These are phyloP conservation scores for Oligia latruncula DNA, from an alignment of 2,888 invertebrate species.

Conservation along the genomic window DNA sequence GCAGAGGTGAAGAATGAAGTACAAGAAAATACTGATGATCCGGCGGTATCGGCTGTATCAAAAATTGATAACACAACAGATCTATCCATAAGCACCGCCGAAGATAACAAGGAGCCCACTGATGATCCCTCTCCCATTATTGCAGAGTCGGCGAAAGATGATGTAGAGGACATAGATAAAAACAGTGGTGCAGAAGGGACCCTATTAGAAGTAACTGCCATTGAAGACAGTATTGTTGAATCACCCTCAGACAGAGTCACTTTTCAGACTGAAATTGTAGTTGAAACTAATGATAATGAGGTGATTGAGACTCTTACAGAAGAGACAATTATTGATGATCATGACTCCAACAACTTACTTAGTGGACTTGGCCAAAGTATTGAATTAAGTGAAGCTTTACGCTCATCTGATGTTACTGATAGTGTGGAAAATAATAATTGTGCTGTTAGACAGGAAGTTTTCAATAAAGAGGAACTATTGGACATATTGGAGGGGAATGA, in stretches of 20 bases:
- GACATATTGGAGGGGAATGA: slow-evolving; percentile 87
- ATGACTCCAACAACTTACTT: slow-evolving; percentile 77
- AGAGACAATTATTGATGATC: slow-evolving; percentile 65
- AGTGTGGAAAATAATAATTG: slow-evolving; percentile 83
- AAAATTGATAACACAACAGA: slow-evolving; percentile 42
- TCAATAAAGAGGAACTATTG: slow-evolving; percentile 86
- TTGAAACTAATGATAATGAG: slow-evolving; percentile 82
- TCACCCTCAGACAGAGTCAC: slow-evolving; percentile 72
- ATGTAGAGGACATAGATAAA: slow-evolving; percentile 22
- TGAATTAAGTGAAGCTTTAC: slow-evolving; percentile 84
- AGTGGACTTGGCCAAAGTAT: slow-evolving; percentile 83
- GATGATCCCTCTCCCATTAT: slow-evolving; percentile 16
- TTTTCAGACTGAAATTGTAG: slow-evolving; percentile 85
- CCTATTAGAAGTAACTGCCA: slow-evolving; percentile 54
- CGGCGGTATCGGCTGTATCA: slow-evolving; percentile 25
- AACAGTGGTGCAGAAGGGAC: slow-evolving; percentile 28
- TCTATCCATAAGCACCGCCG: slow-evolving; percentile 18
- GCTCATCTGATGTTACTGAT: slow-evolving; percentile 80
- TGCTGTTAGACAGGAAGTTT: slow-evolving; percentile 80
- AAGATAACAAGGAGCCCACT: slow-evolving; percentile 20
- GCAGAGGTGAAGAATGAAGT: slow-evolving; percentile 34
- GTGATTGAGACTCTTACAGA: slow-evolving; percentile 66
- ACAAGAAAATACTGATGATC: slow-evolving; percentile 39
- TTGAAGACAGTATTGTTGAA: slow-evolving; percentile 68
- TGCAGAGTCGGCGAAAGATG: slow-evolving; percentile 54